Evolutionary conservation across 2,888 invertebrate genomes (phyloP).

Genomic region (Blomia tropicalis): DNA sequence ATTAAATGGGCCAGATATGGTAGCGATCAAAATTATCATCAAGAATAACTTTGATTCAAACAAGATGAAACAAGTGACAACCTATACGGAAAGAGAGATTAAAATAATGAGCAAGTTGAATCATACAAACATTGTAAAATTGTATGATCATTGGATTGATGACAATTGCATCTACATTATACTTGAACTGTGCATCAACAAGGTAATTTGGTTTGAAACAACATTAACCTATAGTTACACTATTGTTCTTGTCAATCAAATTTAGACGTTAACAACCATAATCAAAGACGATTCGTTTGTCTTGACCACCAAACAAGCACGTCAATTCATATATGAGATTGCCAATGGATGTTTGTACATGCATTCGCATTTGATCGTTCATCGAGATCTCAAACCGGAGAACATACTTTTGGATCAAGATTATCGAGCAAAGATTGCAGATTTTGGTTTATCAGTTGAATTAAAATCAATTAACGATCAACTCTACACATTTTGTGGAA

Average conservation of each 20-base stretch:
- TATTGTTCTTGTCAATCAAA: background rate
- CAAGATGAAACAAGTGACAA: background rate
- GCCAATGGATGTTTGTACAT: background rate
- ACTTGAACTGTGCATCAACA: slow-evolving; percentile 2
- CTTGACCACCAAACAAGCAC: background rate
- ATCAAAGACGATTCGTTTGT: background rate
- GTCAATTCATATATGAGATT: background rate
- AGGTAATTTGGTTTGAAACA: background rate
- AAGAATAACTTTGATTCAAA: background rate
- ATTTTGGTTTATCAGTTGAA: background rate
- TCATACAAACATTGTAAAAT: background rate
- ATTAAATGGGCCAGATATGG: background rate
- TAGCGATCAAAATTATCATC: background rate
- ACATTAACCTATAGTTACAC: background rate
- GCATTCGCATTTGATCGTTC: background rate
- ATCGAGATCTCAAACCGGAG: slow-evolving; percentile 8
- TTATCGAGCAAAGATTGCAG: background rate
- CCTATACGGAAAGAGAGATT: background rate
- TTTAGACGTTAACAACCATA: background rate
- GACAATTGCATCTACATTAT: background rate
- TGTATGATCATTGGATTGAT: slow-evolving; percentile 5
- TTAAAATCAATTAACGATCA: background rate
- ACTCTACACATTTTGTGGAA: slow-evolving; percentile 4
- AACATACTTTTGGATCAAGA: background rate
- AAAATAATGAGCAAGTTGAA: background rate